Evolutionary conservation across 2,113 vertebrate species (phyloP), one percentile per base, ranked within the genome.

Genomic region (Xenus cinereus): DNA sequence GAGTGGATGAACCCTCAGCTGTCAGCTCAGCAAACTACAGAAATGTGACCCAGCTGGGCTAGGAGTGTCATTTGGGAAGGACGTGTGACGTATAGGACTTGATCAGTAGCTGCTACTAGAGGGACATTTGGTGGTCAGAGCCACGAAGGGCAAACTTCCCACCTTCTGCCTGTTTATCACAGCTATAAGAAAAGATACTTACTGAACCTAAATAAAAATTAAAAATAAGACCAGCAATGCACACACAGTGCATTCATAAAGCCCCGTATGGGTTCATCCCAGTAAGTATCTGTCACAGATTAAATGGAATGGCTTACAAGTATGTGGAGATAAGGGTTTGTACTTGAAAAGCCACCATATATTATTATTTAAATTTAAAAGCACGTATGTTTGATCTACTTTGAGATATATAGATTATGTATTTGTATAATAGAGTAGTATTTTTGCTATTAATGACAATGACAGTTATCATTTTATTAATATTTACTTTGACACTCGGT

Each of bases 1-100:
- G 51, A 85, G 60, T 7, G 50, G 20, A 21, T 35, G 22, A 63
- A 5, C 33, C 22, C 37, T 85, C 35, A 51, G 35, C 27, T 12
- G 14, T 51, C 12, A 57, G 48, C 50, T 81, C 46, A 57, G 53
- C 2, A 4, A 46, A 35, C 48, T 69, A 5, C 7, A 41, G 67
- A 35, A 79, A 41, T 16, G 30, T 35, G 45, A 56, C 37, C 24
- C 50, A 19, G 12, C 12, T 57, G 20, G 39, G 21, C 28, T 63
- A 50, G 35, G 17, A 35, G 15, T 15, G 24, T 56, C 59, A 11
- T 50, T 56, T 39, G 53, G 46, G 59, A 82, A 33, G 45, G 69
- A 37, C 1, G 2, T 32, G 21, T 18, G 26, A 26, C 0, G 0
- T 43, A 20, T 1, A 1, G 35, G 39, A 78, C 23, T 30, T 37